Conservation (phyloP, 1,140 invertebrate species). For the Cheumatopsyche charites region DNA sequence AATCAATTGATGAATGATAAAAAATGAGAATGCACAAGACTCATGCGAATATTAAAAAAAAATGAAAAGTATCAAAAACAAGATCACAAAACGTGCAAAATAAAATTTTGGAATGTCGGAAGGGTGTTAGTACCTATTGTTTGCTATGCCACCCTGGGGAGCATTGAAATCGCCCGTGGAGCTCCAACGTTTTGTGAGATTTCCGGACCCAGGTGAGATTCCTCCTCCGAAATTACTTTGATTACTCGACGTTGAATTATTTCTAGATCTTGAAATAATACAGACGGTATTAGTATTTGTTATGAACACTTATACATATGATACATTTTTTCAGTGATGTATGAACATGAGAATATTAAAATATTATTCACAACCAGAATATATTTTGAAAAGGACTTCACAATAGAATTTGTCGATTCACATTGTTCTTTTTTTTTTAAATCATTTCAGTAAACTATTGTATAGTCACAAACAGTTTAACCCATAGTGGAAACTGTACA, state of each 20-base stretch:
- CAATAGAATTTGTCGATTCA: too few relatives aligned
- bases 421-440: too few relatives aligned
- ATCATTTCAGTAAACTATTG: too few relatives aligned
- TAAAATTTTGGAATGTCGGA: conserved; percentile 12
- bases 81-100: conserved; percentile 19
- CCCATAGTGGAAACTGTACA: too few relatives aligned
- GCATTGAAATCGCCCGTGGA: conserved; percentile 79
- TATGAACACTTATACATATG: too few relatives aligned
- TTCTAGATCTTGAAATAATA: conserved; percentile 54
- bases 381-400: too few relatives aligned
- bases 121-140: conserved; percentile 62
- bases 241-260: conserved; percentile 60
- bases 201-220: conserved; percentile 52
- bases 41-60: conserved; percentile 9
- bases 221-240: conserved; percentile 51
- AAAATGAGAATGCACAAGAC: not conserved
- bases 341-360: not conserved
- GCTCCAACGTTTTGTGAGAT: conserved; percentile 77
- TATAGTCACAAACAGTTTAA: too few relatives aligned
- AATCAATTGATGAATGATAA: conserved; percentile 38
- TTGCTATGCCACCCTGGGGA: conserved; percentile 54
- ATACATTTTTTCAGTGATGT: too few relatives aligned
- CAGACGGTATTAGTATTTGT: not conserved
- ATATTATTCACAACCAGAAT: not conserved
- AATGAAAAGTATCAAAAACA: not conserved